Conservation (phyloP, 2,113 vertebrate genomes). For the Eubucco bourcierii region DNA sequence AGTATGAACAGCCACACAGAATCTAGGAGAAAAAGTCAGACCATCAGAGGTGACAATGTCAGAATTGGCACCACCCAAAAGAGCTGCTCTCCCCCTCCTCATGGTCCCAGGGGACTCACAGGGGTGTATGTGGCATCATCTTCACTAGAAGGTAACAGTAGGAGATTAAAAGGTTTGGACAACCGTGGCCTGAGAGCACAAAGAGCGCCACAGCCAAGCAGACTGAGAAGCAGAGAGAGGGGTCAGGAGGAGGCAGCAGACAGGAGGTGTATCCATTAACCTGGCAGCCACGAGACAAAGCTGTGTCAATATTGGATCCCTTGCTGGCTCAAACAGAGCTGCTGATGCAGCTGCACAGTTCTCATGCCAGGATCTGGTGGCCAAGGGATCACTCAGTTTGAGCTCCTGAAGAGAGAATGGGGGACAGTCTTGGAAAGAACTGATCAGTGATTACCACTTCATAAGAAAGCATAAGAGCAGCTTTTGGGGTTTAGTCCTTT, state of each 20-base stretch:
- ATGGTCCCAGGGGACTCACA: background rate
- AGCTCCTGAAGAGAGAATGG: background rate
- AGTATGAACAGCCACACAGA: background rate
- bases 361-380: slow-evolving; percentile 4
- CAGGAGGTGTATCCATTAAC: slow-evolving; percentile 43
- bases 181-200: slow-evolving; percentile 24
- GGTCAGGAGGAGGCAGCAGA: slow-evolving; percentile 33
- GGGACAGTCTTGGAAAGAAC: background rate
- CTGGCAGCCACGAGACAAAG: slow-evolving; percentile 42
- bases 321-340: slow-evolving; percentile 17
- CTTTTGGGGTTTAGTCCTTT: background rate
- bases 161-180: slow-evolving; percentile 46
- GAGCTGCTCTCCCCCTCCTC: background rate
- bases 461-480: background rate
- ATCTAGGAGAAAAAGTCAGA: background rate
- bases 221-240: slow-evolving; percentile 1
- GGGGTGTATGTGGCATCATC: slow-evolving; percentile 24
- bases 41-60: background rate
- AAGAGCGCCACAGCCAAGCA: slow-evolving; percentile 46
- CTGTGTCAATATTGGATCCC: slow-evolving; percentile 18
- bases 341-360: slow-evolving; percentile 4
- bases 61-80: background rate
- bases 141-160: slow-evolving; percentile 20
- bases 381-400: background rate
- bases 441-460: background rate